Evolutionary conservation across 2,797 vertebrate genomes (phyloP), one percentile per base, ranked within the genome.

Genomic region (Pyrocephalus nanus): DNA sequence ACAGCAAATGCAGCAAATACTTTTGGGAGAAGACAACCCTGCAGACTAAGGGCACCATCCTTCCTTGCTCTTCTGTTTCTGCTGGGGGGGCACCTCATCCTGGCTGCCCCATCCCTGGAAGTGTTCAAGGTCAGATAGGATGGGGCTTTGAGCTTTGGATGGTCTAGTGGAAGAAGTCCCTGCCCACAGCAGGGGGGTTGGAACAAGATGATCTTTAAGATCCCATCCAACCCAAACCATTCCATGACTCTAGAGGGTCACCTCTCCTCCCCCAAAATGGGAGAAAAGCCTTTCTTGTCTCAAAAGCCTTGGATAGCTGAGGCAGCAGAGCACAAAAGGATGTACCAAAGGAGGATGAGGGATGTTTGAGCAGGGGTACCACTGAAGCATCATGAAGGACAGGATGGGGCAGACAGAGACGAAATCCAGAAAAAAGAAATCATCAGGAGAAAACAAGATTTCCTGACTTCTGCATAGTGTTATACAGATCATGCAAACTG

Each of bases 401-500:
- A 6, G 7, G 11, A 53, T 1, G 3, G 36, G 32, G 17, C 1
- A 57, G 45, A 36, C 22, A 73, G 54, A 25, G 22, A 42, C 21
- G 6, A 78, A 70, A 40, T 5, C 12, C 29, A 40, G 20, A 25
- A 47, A 64, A 45, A 75, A 62, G 9, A 17, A 57, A 58, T 42
- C 23, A 71, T 14, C 38, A 47, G 27, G 15, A 77, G 12, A 73
- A 64, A 48, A 8, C 6, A 61, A 58, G 34, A 73, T 26, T 60
- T 72, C 40, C 43, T 64, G 18, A 50, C 11, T 87, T 74, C 42
- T 80, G 27, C 17, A 58, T 4, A 30, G 36, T 34, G 15, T 72
- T 58, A 54, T 0, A 26, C 0, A 0, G 23, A 64, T 6, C 1
- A 57, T 17, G 45, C 7, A 77, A 91, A 73, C 0, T 1, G 12